Evolutionary conservation across 2,888 invertebrate genomes (phyloP), one percentile per base, ranked within the genome.

Genomic region (Drosophila formosana): DNA sequence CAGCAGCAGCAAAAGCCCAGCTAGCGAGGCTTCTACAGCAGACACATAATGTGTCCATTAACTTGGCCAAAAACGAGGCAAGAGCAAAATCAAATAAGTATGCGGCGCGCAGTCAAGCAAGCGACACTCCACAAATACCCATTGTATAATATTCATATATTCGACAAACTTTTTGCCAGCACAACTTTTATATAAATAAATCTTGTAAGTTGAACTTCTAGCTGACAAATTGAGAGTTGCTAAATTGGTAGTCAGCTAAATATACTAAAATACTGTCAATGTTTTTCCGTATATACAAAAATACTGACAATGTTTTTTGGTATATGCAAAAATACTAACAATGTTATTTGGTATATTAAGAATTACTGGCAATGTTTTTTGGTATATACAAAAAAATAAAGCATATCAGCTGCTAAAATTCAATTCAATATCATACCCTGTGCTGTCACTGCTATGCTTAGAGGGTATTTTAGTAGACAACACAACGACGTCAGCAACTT

Each of bases 41-140:
- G 53, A 30, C 58, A 53, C 53, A 65, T 70, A 84, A 81, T 83
- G 83, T 64, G 67, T 66, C 67, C 88, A 82, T 82, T 82, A 88
- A 65, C 46, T 66, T 55, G 60, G 30, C 61, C 53, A 32, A 64
- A 73, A 6, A 13, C 34, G 26, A 25, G 13, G 13, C 39, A 13
- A 39, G 28, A 47, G 37, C 13, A 18, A 11, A 50, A 60, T 46
- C 47, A 37, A 4, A 41, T 30, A 28, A 11, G 9, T 3, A 25
- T 30, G 13, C 8, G 18, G 13, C 8, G 13, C 4, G 13, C 5
- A n/a, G n/a, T 11, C n/a, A 25, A n/a, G 8, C 32, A 9, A 18
- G 0, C 11, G 13, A 18, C 13, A 41, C 39, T 13, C 2, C 13
- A 1, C 39, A 41, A 7, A 41, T 41, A 41, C 39, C 39, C 39